Conservation (phyloP, 2,888 invertebrate genomes). For the Meghimatium bilineatum region DNA sequence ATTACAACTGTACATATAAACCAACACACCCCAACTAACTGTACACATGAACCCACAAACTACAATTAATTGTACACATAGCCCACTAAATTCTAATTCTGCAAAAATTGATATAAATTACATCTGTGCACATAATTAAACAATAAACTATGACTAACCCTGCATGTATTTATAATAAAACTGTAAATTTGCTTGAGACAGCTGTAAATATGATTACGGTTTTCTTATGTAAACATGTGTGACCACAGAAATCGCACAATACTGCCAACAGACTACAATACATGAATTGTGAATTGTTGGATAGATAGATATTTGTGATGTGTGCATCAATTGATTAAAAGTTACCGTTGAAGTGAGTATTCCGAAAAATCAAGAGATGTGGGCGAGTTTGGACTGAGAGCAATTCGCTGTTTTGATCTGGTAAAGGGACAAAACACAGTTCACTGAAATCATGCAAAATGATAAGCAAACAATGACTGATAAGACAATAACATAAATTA, state of each 20-base stretch:
- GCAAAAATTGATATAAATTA: too few relatives aligned
- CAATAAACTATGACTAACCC: too few relatives aligned
- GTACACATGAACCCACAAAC: too few relatives aligned
- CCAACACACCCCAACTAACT: neutral
- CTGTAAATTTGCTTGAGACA: neutral
- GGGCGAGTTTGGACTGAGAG: conserved; percentile 45
- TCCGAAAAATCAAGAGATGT: conserved; percentile 42
- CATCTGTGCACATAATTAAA: too few relatives aligned
- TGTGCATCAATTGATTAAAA: neutral
- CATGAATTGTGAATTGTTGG: neutral
- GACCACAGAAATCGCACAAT: neutral
- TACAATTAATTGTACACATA: neutral
- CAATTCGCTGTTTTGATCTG: conserved; percentile 46
- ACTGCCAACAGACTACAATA: neutral
- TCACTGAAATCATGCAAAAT: conserved; percentile 32
- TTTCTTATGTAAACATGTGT: neutral
- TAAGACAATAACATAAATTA: neutral
- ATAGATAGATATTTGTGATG: neutral
- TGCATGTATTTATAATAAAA: too few relatives aligned
- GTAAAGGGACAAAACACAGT: conserved; percentile 17
- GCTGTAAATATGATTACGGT: neutral
- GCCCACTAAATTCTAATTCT: neutral
- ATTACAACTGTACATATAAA: neutral
- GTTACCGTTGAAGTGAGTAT: conserved; percentile 32
- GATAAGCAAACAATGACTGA: neutral